Percentiles rank a stretch among this genome's conserved stretches.
Evolutionary conservation across 2,113 vertebrate genomes (phyloP).

Genomic region (Macrotus californicus): DNA sequence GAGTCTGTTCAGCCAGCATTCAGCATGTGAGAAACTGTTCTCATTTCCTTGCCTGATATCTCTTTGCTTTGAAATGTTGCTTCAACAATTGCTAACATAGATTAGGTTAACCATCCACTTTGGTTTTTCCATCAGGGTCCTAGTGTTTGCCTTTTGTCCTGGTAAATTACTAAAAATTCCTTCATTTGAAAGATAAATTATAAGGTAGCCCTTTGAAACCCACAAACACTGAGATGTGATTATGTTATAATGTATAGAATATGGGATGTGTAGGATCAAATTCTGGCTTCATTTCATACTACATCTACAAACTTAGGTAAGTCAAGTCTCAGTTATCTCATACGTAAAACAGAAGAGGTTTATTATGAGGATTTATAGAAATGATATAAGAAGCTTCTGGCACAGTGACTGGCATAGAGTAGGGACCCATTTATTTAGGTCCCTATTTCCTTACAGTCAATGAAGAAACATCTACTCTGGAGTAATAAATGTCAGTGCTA

Average conservation of each 20-base stretch:
- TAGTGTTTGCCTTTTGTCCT: not conserved
- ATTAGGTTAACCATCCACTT: not conserved
- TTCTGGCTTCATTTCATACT: not conserved
- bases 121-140: not conserved
- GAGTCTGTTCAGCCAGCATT: not conserved
- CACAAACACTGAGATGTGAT: not conserved
- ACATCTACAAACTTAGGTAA: not conserved
- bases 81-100: not conserved
- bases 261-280: not conserved
- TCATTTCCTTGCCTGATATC: not conserved
- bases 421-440: not conserved
- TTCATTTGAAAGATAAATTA: not conserved
- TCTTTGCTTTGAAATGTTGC: constrained; percentile 1
- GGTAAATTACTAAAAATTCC: not conserved
- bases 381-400: not conserved
- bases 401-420: not conserved
- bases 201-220: not conserved
- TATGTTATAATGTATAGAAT: not conserved
- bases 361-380: not conserved
- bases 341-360: not conserved
- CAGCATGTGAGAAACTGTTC: not conserved
- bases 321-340: not conserved
- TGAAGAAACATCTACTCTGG: not conserved
- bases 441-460: not conserved
- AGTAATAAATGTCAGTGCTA: not conserved